phyloP scores from a whole-genome alignment of 2,888 invertebrate species.

The Cryptosula pallasiana region DNA sequence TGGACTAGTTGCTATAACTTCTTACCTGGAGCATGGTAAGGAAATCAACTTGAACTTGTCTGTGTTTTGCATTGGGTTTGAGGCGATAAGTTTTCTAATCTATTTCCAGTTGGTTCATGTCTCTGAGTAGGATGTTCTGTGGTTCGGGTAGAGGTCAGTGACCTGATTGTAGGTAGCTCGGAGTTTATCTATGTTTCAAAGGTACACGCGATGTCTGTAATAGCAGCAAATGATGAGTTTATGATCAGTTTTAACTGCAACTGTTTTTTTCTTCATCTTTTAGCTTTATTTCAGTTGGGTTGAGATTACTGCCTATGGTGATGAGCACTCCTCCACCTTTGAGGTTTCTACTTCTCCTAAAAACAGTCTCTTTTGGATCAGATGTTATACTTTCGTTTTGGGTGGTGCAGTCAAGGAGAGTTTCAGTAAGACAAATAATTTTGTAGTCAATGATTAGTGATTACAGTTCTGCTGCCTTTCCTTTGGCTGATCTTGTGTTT shows the following conservation, averaged over 20 bases:
- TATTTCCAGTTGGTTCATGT: background rate
- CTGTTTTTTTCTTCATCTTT: background rate
- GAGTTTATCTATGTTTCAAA: background rate
- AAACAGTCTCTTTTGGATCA: too few species aligned
- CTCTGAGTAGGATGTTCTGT: background rate
- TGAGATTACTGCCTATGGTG: background rate
- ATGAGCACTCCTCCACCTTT: constrained; percentile 1
- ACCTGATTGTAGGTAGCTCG: background rate
- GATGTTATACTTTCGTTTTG: too few species aligned
- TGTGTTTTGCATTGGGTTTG: background rate
- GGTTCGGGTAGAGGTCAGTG: background rate
- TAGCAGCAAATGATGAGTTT: too few species aligned
- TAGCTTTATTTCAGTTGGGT: background rate
- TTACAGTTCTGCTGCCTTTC: too few species aligned
- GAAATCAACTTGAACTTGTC: background rate
- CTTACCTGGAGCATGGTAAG: background rate
- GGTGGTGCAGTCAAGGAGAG: too few species aligned
- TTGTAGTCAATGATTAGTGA: too few species aligned
- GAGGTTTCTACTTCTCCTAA: background rate
- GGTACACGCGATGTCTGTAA: background rate
- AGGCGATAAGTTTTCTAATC: background rate
- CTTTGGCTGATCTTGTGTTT: too few species aligned
- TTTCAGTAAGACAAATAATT: too few species aligned
- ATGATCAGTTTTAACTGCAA: background rate
- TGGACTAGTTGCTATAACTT: background rate